Evolutionary conservation across 2,888 invertebrate genomes (phyloP), one percentile per base, ranked within the genome.

Genomic region (Amorpha juglandis): DNA sequence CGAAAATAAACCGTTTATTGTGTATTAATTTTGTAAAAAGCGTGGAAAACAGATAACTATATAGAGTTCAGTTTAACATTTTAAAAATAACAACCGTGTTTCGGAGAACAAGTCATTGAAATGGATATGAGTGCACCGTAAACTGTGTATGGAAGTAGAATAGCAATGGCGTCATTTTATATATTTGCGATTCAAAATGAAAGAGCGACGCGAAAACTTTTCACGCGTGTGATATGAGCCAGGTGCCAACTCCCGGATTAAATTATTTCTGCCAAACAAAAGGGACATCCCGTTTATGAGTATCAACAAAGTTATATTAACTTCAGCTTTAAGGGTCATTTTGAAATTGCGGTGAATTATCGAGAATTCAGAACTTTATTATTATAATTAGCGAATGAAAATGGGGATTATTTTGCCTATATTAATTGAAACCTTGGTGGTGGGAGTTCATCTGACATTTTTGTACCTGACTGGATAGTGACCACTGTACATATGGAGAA

Each of bases 211-310:
- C 27, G 27, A 48, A 27, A 63, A 63, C 47, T 21, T 53, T 33
- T 64, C 45, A 58, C 58, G 38, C 58, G 58, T 42, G 42, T 58
- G 58, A 58, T 74, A 68, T 63, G 71, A 64, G 71, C 68, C 81
- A 81, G 80, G 79, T 82, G 81, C 66, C 71, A 70, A 70, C 62
- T 67, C 65, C 69, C 71, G 74, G 78, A 81, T 79, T 77, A 78
- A 78, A 75, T 72, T 69, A 79, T 75, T 75, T 77, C 72, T 74
- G 75, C 68, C 72, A 70, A 77, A 78, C 77, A 77, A 79, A 78
- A 79, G 72, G 75, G 73, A 71, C 70, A 67, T 67, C 68, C 70
- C 77, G 78, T 78, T 80, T 82, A 77, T 76, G 73, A 78, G 78
- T 71, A 71, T 70, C 71, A 76, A 72, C 73, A 74, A 77, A 74